phyloP scores from a whole-genome alignment of 2,888 invertebrate genomes.

The Caenorhabditis panamensis region DNA sequence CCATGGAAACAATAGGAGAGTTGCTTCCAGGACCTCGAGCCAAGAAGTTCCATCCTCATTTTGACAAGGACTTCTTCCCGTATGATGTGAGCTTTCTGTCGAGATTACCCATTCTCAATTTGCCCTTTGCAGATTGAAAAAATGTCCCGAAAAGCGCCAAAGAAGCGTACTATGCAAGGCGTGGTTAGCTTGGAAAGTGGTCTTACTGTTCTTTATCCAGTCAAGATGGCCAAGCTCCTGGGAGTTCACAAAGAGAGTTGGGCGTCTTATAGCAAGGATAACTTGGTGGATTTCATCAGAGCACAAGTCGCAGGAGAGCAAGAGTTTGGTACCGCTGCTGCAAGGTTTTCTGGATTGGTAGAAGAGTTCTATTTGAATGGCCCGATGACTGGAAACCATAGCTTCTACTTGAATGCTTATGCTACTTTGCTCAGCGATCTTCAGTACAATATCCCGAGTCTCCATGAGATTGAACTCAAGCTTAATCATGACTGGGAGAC shows the following conservation, averaged over 20 bases:
- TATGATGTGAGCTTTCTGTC: slow-evolving; percentile 59
- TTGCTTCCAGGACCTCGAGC: slow-evolving; percentile 53
- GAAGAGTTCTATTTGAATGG: slow-evolving; percentile 63
- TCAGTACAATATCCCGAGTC: slow-evolving; percentile 69
- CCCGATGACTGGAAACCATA: slow-evolving; percentile 58
- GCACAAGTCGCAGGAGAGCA: slow-evolving; percentile 52
- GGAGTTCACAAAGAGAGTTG: slow-evolving; percentile 56
- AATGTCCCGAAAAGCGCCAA: slow-evolving; percentile 67
- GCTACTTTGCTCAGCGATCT: slow-evolving; percentile 69
- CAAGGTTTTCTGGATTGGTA: slow-evolving; percentile 49
- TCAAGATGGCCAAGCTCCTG: slow-evolving; percentile 42
- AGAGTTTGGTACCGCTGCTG: slow-evolving; percentile 49
- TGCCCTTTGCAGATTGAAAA: slow-evolving; percentile 56
- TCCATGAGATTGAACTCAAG: slow-evolving; percentile 71
- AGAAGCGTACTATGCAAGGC: slow-evolving; percentile 69
- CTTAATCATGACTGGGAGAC: slow-evolving; percentile 64
- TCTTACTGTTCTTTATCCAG: slow-evolving; percentile 37
- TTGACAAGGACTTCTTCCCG: slow-evolving; percentile 72
- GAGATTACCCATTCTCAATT: too few species aligned
- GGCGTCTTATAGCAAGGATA: slow-evolving; percentile 52
- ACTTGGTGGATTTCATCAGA: slow-evolving; percentile 55
- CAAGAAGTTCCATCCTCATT: slow-evolving; percentile 68
- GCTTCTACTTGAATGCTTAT: slow-evolving; percentile 69
- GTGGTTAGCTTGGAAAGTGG: slow-evolving; percentile 65
- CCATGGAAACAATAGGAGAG: slow-evolving; percentile 68